Percentiles rank a stretch among this genome's conserved stretches.
Evolutionary conservation across 1,140 invertebrate genomes (phyloP).

Genomic region (Pemphigus obesinymphae): DNA sequence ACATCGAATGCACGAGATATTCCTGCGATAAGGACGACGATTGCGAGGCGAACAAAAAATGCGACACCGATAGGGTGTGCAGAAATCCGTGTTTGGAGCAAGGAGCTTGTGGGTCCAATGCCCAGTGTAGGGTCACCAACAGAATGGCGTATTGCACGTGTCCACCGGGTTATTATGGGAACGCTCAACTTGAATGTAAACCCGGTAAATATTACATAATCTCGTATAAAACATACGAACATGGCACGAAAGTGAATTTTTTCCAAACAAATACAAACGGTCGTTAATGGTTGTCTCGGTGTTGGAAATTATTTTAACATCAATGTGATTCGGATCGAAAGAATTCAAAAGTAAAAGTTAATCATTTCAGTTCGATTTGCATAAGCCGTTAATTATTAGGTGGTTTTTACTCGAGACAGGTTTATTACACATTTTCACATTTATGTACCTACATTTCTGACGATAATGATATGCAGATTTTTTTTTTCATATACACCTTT

Average conservation of each 20-base stretch:
- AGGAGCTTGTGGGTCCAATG: constrained; percentile 74
- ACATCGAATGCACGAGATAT: constrained; percentile 65
- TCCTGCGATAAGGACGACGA: constrained; percentile 73
- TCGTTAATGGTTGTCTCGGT: neutral
- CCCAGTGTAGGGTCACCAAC: constrained; percentile 75
- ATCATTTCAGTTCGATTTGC: neutral
- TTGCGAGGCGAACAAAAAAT: constrained; percentile 72
- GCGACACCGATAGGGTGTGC: constrained; percentile 67
- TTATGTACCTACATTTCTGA: no score
- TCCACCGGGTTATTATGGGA: constrained; percentile 77
- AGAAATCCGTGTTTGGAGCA: constrained; percentile 75
- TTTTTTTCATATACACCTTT: no score
- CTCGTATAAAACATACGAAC: neutral
- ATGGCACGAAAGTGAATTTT: neutral
- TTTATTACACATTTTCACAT: no score
- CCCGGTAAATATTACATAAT: constrained; percentile 51
- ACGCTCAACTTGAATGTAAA: constrained; percentile 73
- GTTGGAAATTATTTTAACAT: no score
- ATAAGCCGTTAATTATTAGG: neutral
- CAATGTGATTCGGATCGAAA: neutral
- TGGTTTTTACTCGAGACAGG: no score
- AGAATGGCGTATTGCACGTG: constrained; percentile 75
- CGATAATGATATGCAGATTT: no score
- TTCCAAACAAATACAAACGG: neutral
- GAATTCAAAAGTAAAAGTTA: neutral